A percentile compares a stretch with the other conserved stretches of the same genome.
Conservation (phyloP, 2,888 invertebrate genomes). For the Cephus pulcher region DNA sequence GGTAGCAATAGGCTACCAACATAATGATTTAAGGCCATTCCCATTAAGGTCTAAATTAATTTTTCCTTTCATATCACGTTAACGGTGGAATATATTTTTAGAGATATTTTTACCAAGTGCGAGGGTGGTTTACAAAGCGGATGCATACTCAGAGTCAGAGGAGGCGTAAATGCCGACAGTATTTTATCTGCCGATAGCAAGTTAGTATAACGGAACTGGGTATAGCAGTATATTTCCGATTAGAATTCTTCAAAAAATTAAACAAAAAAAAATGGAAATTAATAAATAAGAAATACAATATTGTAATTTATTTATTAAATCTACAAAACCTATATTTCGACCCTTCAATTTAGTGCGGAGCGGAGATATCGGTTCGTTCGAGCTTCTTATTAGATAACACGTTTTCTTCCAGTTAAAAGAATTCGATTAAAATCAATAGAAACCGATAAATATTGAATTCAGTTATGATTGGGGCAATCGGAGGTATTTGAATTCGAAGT, state of each 20-base stretch:
- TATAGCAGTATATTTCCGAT: neutral
- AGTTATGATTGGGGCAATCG: too few relatives aligned
- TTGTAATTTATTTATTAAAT: too few relatives aligned
- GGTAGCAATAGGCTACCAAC: neutral
- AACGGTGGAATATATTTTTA: neutral
- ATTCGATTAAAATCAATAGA: too few relatives aligned
- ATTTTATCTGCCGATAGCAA: slow-evolving; percentile 36
- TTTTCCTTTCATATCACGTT: neutral
- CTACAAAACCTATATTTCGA: too few relatives aligned
- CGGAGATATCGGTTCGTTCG: neutral
- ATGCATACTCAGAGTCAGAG: slow-evolving; percentile 31
- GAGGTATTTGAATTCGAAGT: too few relatives aligned
- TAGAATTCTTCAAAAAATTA: too few relatives aligned
- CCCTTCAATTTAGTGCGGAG: too few relatives aligned
- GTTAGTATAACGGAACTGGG: neutral
- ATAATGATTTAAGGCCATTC: neutral
- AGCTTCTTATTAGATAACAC: neutral
- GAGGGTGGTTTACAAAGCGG: slow-evolving; percentile 38
- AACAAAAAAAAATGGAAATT: neutral
- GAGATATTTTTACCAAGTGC: slow-evolving; percentile 31
- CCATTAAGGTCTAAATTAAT: neutral
- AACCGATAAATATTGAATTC: too few relatives aligned
- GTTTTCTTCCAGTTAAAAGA: neutral
- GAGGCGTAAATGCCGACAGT: slow-evolving; percentile 34
- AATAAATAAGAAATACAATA: neutral